Base-by-base conservation (phyloP, 2,888 invertebrate genomes). In the Alviniconcha strummeri region DNA sequence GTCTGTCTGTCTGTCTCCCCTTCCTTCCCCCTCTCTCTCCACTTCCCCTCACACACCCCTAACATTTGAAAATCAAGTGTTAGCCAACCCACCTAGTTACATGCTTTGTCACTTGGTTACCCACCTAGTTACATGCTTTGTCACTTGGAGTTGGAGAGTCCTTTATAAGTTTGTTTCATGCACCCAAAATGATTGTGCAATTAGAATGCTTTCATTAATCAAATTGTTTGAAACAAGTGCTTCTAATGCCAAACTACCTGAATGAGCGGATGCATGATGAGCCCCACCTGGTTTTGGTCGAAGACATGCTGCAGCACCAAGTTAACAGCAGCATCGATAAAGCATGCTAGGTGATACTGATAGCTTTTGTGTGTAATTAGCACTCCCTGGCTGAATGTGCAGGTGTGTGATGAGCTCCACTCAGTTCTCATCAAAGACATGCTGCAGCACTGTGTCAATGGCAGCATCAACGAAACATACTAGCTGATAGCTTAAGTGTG, bases 221-320 rank as follows among this genome's bases (percentile, higher is more conserved):
- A 36, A 36, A 36, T 36, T 36, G 36, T 3, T 36, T 36, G 36
- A 36, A 36, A 36, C 36, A 36, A 36, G 36, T 36, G 36, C 36
- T 36, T 36, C 3, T 36, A 36, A 36, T 36, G 36, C 36, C 36
- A 36, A 36, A 36, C 36, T 60, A 4, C 8, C 8, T 60, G 60
- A 60, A 60, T 60, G 6, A 5, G 2, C 86, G 95, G 95, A 98
- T 99, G 13, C 99, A 99, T 93, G 99, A 99, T 94, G 99, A 99
- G 94, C 99, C 99, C 0, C 99, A 99, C 95, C 99, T 99, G 0
- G 95, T 98, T 93, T 94, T 98, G 4, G 96, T 99, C 80, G 96
- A 97, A 93, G 96, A 96, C 90, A 98, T 99, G 98, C 94, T 99
- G 79, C 96, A 96, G 87, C 95, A 96, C 89, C 99, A 99, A 94